These are phyloP conservation scores for Oostethus manadensis DNA, from an alignment of 2,113 vertebrate genomes.

Conservation along the genomic window DNA sequence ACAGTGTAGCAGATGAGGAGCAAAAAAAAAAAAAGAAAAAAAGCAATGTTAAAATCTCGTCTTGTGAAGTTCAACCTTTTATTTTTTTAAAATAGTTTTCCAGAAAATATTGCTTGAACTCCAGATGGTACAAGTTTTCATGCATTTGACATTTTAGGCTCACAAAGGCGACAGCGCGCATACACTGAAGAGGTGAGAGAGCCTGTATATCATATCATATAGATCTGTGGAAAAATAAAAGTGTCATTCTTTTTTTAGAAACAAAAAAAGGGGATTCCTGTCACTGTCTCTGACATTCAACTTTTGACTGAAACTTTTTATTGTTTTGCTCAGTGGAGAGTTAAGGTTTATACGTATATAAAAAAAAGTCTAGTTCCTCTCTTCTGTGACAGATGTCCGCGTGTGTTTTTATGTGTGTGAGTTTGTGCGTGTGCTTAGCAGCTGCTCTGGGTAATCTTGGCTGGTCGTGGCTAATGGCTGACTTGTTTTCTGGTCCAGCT, in stretches of 20 bases:
- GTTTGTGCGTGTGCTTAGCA: constrained; percentile 31
- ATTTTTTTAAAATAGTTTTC: too few relatives aligned
- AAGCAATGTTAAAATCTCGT: too few relatives aligned
- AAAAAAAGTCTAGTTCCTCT: constrained; percentile 19
- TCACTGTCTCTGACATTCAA: constrained; percentile 32
- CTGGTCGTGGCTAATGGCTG: constrained; percentile 54
- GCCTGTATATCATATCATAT: constrained; percentile 28
- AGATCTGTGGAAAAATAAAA: constrained; percentile 31
- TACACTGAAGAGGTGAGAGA: constrained; percentile 41
- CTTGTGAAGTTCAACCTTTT: too few relatives aligned
- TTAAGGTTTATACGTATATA: constrained; percentile 6
- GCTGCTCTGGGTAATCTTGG: constrained; percentile 55
- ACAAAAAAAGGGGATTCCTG: constrained; percentile 55
- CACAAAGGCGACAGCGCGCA: constrained; percentile 43
- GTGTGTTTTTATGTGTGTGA: constrained; percentile 14
- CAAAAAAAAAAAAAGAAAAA: too few relatives aligned
- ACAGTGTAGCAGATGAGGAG: too few relatives aligned
- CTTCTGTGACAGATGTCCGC: constrained; percentile 22
- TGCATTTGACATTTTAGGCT: constrained; percentile 11
- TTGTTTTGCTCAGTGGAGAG: constrained; percentile 33
- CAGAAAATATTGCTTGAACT: too few relatives aligned
- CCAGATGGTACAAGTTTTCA: too few relatives aligned
- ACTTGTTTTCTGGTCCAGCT: constrained; percentile 75
- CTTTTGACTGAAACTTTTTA: constrained; percentile 29
- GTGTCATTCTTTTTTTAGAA: constrained; percentile 44